phyloP scores from a whole-genome alignment of 37 sponge, comb jelly and placozoan genomes.

The Hormiphora californensis region DNA sequence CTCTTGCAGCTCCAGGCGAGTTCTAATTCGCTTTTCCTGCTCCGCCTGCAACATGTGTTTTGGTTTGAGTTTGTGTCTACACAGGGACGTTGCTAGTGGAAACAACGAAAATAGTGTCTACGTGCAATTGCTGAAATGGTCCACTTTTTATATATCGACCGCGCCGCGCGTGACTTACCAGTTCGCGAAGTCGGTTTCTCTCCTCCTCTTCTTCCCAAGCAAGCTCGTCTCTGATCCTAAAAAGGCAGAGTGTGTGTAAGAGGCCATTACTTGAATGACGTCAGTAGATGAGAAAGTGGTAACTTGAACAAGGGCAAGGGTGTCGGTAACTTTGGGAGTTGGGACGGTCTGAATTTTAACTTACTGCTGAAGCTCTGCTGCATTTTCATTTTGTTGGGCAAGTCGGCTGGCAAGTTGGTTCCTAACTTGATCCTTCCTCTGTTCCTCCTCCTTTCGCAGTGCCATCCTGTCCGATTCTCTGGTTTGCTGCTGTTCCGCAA shows the following conservation, averaged over 20 bases:
- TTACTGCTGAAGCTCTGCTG: constrained; percentile 56
- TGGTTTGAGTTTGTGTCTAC: no score
- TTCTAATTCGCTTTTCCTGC: constrained; percentile 63
- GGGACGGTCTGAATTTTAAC: not conserved
- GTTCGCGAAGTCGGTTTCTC: constrained; percentile 75
- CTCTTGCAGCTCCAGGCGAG: constrained; percentile 77
- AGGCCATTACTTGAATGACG: not conserved
- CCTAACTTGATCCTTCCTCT: constrained; percentile 62
- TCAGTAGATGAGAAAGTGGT: not conserved
- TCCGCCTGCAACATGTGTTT: no score
- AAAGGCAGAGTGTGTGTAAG: not conserved
- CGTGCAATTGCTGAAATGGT: no score
- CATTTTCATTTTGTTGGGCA: constrained; percentile 1
- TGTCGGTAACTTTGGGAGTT: not conserved
- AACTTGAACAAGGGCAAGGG: not conserved
- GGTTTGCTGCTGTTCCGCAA: constrained; percentile 73
- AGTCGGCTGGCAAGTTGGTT: constrained; percentile 54
- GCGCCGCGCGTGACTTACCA: constrained; percentile 51
- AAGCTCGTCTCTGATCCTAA: constrained; percentile 83
- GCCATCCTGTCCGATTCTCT: constrained; percentile 75
- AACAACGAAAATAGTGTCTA: no score
- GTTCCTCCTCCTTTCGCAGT: constrained; percentile 63
- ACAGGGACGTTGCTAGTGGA: no score
- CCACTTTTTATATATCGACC: not conserved
- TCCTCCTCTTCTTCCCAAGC: constrained; percentile 92